Evolutionary conservation across 2,888 invertebrate genomes (phyloP).

Genomic region (Eudemis profundana): DNA sequence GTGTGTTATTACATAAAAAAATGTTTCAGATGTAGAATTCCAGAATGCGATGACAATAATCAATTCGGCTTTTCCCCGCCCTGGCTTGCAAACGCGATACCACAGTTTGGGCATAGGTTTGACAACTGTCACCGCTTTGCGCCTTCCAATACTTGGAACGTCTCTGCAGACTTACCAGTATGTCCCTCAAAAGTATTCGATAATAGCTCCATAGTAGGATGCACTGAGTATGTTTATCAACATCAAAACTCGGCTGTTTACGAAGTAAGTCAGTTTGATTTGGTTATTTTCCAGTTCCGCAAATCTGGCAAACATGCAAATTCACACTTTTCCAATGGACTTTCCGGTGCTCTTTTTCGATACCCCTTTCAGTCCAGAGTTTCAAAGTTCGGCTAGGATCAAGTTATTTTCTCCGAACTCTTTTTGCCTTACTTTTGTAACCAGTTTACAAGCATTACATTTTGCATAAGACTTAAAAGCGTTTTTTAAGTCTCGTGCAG

Average conservation of each 20-base stretch:
- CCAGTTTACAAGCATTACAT: too few relatives aligned
- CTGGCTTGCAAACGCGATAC: constrained; percentile 26
- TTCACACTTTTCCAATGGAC: too few relatives aligned
- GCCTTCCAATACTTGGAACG: background rate
- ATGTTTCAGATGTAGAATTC: constrained; percentile 27
- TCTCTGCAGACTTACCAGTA: background rate
- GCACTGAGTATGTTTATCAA: constrained; percentile 30
- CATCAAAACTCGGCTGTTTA: constrained; percentile 33
- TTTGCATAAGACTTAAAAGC: too few relatives aligned
- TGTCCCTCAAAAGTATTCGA: constrained; percentile 18
- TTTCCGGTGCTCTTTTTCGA: too few relatives aligned
- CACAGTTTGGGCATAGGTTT: constrained; percentile 8
- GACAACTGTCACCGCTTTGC: constrained; percentile 29
- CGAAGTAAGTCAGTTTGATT: constrained; percentile 17
- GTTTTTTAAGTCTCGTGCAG: too few relatives aligned
- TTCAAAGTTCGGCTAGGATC: too few relatives aligned
- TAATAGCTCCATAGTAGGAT: background rate
- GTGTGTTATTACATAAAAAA: too few relatives aligned
- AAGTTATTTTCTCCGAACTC: too few relatives aligned
- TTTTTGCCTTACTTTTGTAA: too few relatives aligned
- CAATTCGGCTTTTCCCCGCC: constrained; percentile 6
- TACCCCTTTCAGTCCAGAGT: too few relatives aligned
- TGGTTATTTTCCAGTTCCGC: background rate
- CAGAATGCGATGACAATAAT: constrained; percentile 24
- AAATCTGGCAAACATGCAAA: too few relatives aligned